Base-by-base conservation (phyloP, 2,888 invertebrate species). In the Diaphora mendica region DNA sequence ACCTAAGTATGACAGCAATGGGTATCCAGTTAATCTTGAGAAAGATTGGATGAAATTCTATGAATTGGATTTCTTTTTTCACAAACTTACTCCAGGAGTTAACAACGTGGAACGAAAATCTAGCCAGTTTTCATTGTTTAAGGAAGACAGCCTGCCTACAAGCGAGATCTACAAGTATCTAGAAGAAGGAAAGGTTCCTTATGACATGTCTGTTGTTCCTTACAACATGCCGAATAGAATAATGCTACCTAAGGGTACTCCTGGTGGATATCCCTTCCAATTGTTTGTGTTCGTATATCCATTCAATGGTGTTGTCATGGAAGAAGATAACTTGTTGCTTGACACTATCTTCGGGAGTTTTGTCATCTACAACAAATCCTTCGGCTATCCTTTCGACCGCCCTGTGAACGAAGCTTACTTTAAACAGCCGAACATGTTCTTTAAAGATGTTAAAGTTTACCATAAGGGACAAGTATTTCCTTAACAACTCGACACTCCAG, bases 41-140 rank as follows among this genome's bases (percentile, higher is more conserved):
- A 92, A 96, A 30, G 96, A 96, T 89, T 96, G 96, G 89, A 91
- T 95, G 84, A 96, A 97, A 88, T 97, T 97, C 86, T 96, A 96
- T 76, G 95, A 96, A 87, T 89, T 97, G 42, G 97, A 97, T 87
- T 94, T 93, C 87, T 97, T 97, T 90, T 88, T 94, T 64, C 94
- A 96, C 82, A 95, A 96, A 73, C 92, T 98, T 79, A 92, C 90
- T 20, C 89, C 96, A 77, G 98, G 98, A 51, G 89, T 96, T 75
- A 98, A 97, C 90, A 92, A 95, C 77, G 95, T 98, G 81, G 94
- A 94, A 70, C 97, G 98, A 70, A 96, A 94, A 86, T 97, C 97
- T 72, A 92, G 96, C 64, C 97, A 98, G 23, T 97, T 97, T 90
- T 92, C 93, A 83, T 96, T 96, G 91, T 96, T 95, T 87, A 95